Base-by-base conservation (phyloP, 2,888 invertebrate species). In the Ferrisia virgata region DNA sequence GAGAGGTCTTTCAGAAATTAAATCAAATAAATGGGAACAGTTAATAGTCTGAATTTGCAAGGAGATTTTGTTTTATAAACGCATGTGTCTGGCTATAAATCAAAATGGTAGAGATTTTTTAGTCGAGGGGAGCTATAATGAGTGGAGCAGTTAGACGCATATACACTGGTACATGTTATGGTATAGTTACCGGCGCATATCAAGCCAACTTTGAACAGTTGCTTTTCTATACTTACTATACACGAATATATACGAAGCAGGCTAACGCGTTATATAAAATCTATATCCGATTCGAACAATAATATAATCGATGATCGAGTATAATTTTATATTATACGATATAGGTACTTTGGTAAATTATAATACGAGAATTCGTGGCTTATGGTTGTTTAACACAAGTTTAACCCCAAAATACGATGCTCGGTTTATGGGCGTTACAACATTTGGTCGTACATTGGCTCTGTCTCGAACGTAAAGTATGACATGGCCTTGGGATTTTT, bases 141-240 rank as follows among this genome's bases (percentile, higher is more conserved):
- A 81, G 81, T 53, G 53, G 64, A n/a, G n/a, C n/a, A n/a, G n/a
- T n/a, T n/a, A n/a, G n/a, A n/a, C 80, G 43, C 11, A 11, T 13
- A 25, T 81, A 36, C n/a, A n/a, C n/a, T n/a, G n/a, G n/a, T 81
- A 81, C 36, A 39, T 81, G 64, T 64, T 81, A 64, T 81, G 64
- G n/a, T n/a, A n/a, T 81, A 81, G 81, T 81, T 81, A 81, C 58
- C 81, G 81, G 81, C 81, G 81, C 81, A 81, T 81, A 81, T 81
- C 81, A 53, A 53, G 81, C 81, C 81, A 81, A 81, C 81, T 81
- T 81, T 53, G 33, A 53, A 80, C 33, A 36, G 58, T 58, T 39
- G 22, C 18, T 31, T 28, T 22, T 58, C 28, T 80, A n/a, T n/a
- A n/a, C n/a, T n/a, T n/a, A n/a, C 4, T 47, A 3, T 18, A 18